Base-by-base conservation (phyloP, 2,888 invertebrate species). In the Cantharis nigra region DNA sequence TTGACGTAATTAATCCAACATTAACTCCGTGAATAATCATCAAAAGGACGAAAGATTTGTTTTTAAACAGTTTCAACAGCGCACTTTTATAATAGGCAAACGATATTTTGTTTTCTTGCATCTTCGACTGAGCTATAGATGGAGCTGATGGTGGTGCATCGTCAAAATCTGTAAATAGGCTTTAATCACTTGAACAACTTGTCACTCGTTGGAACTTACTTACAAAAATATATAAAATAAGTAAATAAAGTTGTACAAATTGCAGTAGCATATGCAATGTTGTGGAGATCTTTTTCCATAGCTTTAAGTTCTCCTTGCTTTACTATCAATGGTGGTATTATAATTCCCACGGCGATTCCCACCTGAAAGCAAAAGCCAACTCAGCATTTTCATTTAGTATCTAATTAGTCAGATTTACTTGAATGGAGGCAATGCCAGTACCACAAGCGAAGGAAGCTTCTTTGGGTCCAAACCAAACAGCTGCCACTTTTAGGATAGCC, bases 401-500 rank as follows among this genome's bases (percentile, higher is more conserved):
- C 0, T 26, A 5, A n/a, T 13, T 13, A 13, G 1, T 13, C n/a
- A n/a, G 7, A n/a, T n/a, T 49, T 86, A 98, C 98, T 94, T 98
- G 98, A 90, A 99, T 99, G 14, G 99, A 99, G 88, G 99, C 98
- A 11, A 99, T 98, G 4, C 99, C 99, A 81, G 98, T 93, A 85
- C 98, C 97, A 89, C 98, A 98, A 0, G 99, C 99, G 0, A 97
- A 97, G 10, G 98, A 98, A n/a, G 98, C 97, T 90, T 98, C 96
- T 85, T 96, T 94, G 0, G 96, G 94, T 3, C 98, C 98, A 87
- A 99, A 99, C 98, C 98, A 99, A 33, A 97, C 96, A 0, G 98
- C 97, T 0, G 98, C 98, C 81, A 98, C 89, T 71, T 94, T 90
- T 0, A 98, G 95, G 0, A 98, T 98, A 71, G 98, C 92, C 82